Conservation (phyloP, 1,140 invertebrate genomes). For the Eupristina koningsbergeri region DNA sequence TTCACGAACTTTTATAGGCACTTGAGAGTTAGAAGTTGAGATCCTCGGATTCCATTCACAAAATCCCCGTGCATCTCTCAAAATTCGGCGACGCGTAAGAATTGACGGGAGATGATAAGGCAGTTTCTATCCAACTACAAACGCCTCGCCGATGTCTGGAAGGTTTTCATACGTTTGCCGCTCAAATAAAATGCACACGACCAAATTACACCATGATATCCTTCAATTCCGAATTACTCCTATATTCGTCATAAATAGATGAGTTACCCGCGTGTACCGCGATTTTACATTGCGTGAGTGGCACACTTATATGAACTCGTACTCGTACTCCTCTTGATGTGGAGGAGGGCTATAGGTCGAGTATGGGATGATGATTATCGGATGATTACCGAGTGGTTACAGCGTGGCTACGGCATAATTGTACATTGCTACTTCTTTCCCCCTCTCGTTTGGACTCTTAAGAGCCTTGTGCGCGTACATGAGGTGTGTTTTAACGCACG, state of each 20-base stretch:
- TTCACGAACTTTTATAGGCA: no score
- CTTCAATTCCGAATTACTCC: not conserved
- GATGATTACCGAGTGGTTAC: no score
- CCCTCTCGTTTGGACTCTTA: not conserved
- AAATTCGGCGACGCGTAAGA: no score
- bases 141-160: not conserved
- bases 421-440: not conserved
- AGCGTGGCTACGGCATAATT: not conserved
- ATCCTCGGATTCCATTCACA: no score
- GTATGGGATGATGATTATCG: no score
- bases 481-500: not conserved
- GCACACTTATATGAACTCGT: slow-evolving; percentile 59
- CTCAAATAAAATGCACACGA: not conserved
- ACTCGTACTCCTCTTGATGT: not conserved
- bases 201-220: not conserved
- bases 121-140: no score
- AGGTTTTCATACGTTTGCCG: not conserved
- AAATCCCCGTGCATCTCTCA: no score
- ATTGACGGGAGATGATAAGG: not conserved
- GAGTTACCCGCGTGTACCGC: no score
- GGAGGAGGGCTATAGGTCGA: no score
- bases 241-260: no score
- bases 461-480: not conserved
- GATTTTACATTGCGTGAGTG: slow-evolving; percentile 62
- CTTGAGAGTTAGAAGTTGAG: no score